phyloP scores from a whole-genome alignment of 2,113 vertebrate genomes.

The Irena cyanogastra region DNA sequence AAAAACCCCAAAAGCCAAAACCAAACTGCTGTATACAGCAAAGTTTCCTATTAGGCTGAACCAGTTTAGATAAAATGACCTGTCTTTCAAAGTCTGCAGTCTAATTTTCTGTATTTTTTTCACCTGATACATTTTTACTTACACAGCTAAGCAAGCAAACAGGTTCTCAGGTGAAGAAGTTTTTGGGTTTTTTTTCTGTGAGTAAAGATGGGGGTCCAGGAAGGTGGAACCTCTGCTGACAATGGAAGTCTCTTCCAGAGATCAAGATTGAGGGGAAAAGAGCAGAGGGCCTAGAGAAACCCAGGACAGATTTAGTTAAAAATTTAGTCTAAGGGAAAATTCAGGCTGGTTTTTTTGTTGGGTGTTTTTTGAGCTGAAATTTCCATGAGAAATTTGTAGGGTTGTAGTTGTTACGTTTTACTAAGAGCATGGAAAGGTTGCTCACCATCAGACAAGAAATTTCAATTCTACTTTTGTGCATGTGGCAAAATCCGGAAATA shows the following conservation, averaged over 20 bases:
- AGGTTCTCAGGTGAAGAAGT: background rate
- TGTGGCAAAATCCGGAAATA: background rate
- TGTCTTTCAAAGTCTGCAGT: background rate
- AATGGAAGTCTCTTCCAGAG: background rate
- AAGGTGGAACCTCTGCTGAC: background rate
- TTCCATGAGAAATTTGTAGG: background rate
- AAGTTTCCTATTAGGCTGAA: background rate
- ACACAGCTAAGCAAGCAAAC: background rate
- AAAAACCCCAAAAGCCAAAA: background rate
- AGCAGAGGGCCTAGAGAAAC: background rate
- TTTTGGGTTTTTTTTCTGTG: background rate
- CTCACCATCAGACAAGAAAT: background rate
- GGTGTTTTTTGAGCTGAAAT: background rate
- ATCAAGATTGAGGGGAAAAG: background rate
- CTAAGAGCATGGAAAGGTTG: background rate
- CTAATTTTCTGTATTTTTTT: background rate
- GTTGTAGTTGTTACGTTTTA: background rate
- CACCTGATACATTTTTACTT: background rate
- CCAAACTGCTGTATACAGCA: fast-evolving
- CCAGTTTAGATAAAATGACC: background rate
- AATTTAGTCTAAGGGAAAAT: background rate
- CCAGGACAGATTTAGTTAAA: background rate
- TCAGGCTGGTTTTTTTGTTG: too few relatives aligned
- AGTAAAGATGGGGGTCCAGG: background rate
- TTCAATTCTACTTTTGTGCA: background rate